These are phyloP conservation scores for Porites australiensis DNA, from an alignment of 64 coral and sea anemone species.

Conservation along the genomic window DNA sequence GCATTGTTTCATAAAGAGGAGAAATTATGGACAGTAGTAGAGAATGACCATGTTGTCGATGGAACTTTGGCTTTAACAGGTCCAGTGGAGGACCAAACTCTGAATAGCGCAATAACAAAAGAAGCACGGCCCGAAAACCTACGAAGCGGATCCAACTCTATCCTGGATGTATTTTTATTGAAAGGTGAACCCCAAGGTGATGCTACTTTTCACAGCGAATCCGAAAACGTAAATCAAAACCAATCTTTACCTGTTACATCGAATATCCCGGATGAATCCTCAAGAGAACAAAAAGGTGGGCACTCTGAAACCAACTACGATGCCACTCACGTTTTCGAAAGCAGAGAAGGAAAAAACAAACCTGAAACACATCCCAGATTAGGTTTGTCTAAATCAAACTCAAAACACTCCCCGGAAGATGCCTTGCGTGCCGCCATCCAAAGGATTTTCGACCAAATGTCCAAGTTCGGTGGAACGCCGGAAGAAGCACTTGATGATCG, in stretches of 20 bases:
- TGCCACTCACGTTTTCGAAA: background rate
- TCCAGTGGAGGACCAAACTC: background rate
- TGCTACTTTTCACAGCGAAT: too few species aligned
- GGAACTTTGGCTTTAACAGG: background rate
- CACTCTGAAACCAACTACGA: background rate
- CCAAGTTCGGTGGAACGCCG: background rate
- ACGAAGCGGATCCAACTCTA: too few species aligned
- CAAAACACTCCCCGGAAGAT: background rate
- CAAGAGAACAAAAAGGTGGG: background rate
- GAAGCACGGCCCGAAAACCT: background rate
- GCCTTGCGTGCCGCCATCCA: background rate
- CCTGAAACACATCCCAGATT: too few species aligned
- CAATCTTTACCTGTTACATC: background rate
- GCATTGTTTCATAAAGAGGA: slow-evolving; percentile 28
- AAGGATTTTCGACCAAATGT: background rate
- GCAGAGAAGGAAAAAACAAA: background rate
- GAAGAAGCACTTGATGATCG: background rate
- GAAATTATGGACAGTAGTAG: slow-evolving; percentile 11
- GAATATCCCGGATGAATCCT: background rate
- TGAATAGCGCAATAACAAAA: background rate
- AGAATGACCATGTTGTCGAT: background rate
- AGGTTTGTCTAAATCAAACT: background rate
- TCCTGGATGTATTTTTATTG: too few species aligned
- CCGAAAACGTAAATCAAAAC: too few species aligned
- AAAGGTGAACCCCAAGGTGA: too few species aligned